Percentiles rank a stretch among this genome's conserved stretches.
These are phyloP conservation scores for Enteromius unitaeniatus DNA, from an alignment of 2,797 vertebrate genomes.

Conservation along the genomic window DNA sequence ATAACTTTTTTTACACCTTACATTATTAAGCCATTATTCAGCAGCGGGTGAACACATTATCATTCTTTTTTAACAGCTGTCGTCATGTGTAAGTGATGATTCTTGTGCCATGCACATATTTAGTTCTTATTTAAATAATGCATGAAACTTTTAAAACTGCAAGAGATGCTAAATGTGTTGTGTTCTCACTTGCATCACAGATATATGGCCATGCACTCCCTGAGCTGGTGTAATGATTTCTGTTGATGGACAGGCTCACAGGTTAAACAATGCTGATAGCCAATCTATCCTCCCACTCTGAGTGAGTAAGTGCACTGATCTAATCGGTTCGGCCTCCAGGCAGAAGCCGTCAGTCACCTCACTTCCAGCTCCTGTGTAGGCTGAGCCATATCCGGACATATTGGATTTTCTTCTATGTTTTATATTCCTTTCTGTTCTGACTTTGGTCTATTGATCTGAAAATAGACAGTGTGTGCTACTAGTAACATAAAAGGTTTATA, in stretches of 20 bases:
- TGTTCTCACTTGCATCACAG: neutral
- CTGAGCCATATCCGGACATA: neutral
- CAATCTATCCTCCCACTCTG: slow-evolving; percentile 1
- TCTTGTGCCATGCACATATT: neutral
- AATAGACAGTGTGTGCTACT: neutral
- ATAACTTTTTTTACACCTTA: neutral
- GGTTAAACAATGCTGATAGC: slow-evolving; percentile 11
- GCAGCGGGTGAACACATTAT: neutral
- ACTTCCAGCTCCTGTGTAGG: neutral
- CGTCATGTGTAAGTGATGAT: neutral
- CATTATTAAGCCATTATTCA: slow-evolving; percentile 9
- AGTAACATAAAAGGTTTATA: slow-evolving; percentile 14
- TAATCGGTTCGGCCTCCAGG: neutral
- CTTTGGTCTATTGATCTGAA: slow-evolving; percentile 8
- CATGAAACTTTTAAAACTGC: neutral
- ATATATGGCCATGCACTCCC: neutral
- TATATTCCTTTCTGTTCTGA: neutral
- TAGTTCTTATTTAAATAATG: neutral
- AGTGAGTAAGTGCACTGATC: slow-evolving; percentile 16
- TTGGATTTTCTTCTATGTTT: neutral
- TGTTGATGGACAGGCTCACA: neutral
- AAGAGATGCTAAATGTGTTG: neutral
- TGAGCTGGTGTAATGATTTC: neutral
- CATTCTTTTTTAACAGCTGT: neutral
- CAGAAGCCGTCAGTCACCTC: neutral